Percentiles rank a stretch among this genome's conserved stretches.
Evolutionary conservation across 1,140 invertebrate species (phyloP).

Genomic region (Drosophila asahinai): DNA sequence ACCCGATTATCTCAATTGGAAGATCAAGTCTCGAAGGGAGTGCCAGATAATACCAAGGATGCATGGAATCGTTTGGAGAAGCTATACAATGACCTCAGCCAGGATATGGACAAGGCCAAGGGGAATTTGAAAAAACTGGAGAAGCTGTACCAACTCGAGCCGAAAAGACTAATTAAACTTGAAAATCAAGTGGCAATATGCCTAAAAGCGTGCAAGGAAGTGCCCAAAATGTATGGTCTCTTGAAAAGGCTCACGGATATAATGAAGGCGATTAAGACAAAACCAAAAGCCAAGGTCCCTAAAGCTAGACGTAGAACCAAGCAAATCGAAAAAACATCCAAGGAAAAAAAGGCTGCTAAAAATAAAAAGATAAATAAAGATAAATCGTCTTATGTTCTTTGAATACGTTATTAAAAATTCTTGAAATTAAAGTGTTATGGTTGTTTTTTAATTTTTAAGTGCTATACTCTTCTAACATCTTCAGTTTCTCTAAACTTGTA

Average conservation of each 20-base stretch:
- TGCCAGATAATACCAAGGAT: neutral
- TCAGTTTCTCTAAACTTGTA: too few species aligned
- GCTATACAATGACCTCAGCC: neutral
- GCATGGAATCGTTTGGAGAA: neutral
- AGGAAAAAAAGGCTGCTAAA: neutral
- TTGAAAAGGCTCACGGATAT: neutral
- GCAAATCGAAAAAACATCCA: neutral
- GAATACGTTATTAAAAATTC: neutral
- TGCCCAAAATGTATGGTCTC: neutral
- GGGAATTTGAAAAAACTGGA: neutral
- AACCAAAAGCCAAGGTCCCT: too few species aligned
- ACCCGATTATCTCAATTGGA: neutral
- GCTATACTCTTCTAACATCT: too few species aligned
- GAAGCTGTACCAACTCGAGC: neutral
- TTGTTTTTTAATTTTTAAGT: too few species aligned
- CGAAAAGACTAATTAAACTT: neutral
- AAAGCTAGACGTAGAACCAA: accelerated
- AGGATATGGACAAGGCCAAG: neutral
- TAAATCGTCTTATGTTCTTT: too few species aligned
- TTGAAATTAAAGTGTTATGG: neutral
- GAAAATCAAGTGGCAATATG: neutral
- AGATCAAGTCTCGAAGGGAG: neutral
- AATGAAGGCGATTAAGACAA: neutral
- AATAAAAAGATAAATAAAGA: neutral
- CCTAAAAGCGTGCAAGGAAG: neutral